Evolutionary conservation across 2,888 invertebrate species (phyloP).

Genomic region (Pimpla rufipes): DNA sequence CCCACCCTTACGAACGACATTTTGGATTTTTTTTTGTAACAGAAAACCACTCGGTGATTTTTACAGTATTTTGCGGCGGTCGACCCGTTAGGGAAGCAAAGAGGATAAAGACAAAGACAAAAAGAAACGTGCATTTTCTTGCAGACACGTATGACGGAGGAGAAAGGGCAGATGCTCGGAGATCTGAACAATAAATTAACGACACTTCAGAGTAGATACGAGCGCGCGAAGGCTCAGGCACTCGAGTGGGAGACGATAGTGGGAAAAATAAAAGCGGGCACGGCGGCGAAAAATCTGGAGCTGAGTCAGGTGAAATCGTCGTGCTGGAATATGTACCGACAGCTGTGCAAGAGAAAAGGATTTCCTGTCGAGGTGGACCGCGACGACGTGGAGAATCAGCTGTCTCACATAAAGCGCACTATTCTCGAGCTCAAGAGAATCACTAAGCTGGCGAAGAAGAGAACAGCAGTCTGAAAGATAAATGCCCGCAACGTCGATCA

Average conservation of each 20-base stretch:
- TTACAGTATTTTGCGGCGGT: no score
- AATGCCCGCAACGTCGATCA: background rate
- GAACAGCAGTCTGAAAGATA: constrained; percentile 82
- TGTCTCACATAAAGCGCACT: constrained; percentile 88
- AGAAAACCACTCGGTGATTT: no score
- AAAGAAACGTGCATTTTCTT: no score
- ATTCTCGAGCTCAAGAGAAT: constrained; percentile 87
- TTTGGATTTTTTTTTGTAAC: no score
- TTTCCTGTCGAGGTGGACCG: constrained; percentile 82
- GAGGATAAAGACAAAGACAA: no score
- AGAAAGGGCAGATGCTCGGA: constrained; percentile 88
- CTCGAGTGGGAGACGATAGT: constrained; percentile 89
- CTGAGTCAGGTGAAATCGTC: constrained; percentile 87
- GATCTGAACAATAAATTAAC: constrained; percentile 89
- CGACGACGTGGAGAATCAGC: constrained; percentile 88
- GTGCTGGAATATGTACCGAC: constrained; percentile 88
- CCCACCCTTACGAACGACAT: no score
- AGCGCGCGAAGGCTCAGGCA: constrained; percentile 87
- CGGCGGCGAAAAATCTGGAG: constrained; percentile 87
- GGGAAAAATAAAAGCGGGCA: constrained; percentile 87
- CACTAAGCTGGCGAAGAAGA: constrained; percentile 84
- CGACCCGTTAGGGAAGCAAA: no score
- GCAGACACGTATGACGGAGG: constrained; percentile 86
- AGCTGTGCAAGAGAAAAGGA: constrained; percentile 88
- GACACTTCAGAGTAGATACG: constrained; percentile 88